A percentile compares a stretch with the other conserved stretches of the same genome.
These are phyloP conservation scores for Helicorthomorpha holstii DNA, from an alignment of 1,140 invertebrate genomes.

Conservation along the genomic window DNA sequence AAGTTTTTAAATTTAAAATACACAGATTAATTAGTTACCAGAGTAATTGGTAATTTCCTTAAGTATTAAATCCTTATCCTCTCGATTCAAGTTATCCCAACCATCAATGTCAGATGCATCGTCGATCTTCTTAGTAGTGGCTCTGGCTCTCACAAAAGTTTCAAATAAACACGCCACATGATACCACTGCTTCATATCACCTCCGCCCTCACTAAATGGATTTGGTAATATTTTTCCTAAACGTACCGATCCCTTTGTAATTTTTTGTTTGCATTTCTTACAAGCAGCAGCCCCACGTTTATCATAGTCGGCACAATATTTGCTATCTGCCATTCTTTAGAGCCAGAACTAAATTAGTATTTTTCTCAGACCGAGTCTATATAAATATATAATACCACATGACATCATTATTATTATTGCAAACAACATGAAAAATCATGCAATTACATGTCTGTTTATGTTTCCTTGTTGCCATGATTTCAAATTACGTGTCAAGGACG, in stretches of 20 bases:
- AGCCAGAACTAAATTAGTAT: too few relatives aligned
- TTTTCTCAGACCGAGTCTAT: too few relatives aligned
- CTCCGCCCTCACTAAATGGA: constrained; percentile 52
- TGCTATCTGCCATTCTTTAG: constrained; percentile 22
- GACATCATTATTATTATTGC: too few relatives aligned
- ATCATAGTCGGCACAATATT: constrained; percentile 46
- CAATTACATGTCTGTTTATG: too few relatives aligned
- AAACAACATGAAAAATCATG: too few relatives aligned
- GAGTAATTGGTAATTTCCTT: constrained; percentile 11
- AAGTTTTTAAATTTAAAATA: too few relatives aligned
- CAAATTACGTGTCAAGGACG: too few relatives aligned
- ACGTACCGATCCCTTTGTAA: constrained; percentile 41
- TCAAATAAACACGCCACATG: constrained; percentile 66
- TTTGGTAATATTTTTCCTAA: constrained; percentile 47
- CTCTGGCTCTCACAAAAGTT: constrained; percentile 52
- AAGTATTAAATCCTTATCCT: constrained; percentile 46
- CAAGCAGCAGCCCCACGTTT: constrained; percentile 64
- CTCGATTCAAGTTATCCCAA: constrained; percentile 44
- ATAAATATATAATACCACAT: too few relatives aligned
- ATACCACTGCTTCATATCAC: constrained; percentile 71
- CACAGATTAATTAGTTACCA: too few relatives aligned
- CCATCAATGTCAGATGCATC: constrained; percentile 58
- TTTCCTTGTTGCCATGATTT: too few relatives aligned
- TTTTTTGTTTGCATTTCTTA: constrained; percentile 68
- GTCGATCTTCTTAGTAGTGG: constrained; percentile 64